Base-by-base conservation (phyloP, 2,797 vertebrate species). In the Brachymystax lenok region DNA sequence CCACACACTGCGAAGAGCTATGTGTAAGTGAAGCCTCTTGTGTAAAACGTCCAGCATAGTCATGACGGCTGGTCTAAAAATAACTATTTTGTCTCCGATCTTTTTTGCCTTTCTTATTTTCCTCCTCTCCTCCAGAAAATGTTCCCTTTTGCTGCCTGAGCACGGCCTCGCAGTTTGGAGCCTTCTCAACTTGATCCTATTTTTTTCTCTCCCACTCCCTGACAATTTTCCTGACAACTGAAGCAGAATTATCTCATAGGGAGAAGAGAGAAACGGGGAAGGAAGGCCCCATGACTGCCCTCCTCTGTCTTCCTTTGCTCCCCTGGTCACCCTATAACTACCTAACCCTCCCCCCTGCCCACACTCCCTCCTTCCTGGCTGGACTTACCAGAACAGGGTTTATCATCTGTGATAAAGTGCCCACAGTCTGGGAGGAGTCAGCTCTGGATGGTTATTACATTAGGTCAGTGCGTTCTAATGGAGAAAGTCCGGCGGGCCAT, bases 141-240 rank as follows among this genome's bases (percentile, higher is more conserved):
- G 83, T 79, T 85, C 82, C n/a, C 19, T 73, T 76, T 74, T 76
- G 51, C 12, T 59, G 82, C 77, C 80, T 78, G 80, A 84, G 78
- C 82, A 69, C 77, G 77, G 81, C 83, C 85, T 83, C 77, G 59
- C 76, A 89, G 84, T 88, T 80, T 69, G 87, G 83, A 82, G 83
- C 84, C 83, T 86, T 83, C 87, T 89, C 85, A 83, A 90, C 84
- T 89, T 90, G 85, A 90, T 88, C 88, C 83, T 67, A 77, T 73
- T 27, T 75, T 82, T 69, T 86, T 84, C 59, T 89, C 83, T 79
- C 76, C 79, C 14, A 27, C 79, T 46, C 86, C 83, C 84, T 85
- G 89, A 84, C 91, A 92, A 92, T 94, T 93, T 92, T 92, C 90
- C 89, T 90, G 90, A 92, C 91, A 93, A 92, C 79, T 90, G 90